Evolutionary conservation across 2,888 invertebrate species (phyloP), one percentile per base, ranked within the genome.

Genomic region (Acanthacorydalis orientalis): DNA sequence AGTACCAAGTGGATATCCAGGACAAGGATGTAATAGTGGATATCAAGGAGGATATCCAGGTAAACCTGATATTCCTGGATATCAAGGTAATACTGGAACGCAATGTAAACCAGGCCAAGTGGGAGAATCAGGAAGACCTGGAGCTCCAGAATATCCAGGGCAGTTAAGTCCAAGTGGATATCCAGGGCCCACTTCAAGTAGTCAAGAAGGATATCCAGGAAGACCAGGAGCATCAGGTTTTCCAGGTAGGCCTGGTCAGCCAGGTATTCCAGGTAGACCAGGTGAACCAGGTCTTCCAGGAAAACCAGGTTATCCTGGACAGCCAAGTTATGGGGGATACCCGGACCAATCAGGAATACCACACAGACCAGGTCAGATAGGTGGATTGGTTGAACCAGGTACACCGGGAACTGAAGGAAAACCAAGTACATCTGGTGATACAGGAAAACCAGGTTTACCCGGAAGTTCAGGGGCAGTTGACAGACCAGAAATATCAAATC

Each of bases 11-110:
- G 51, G 54, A 31, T 41, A 46, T 7, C 56, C 58, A 37, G 54
- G 56, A 39, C 23, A 15, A 32, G 41, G 32, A 56, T 64, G 62
- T 61, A 31, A 51, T 6, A 43, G 32, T 10, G 31, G 43, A 60
- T 44, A 33, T 49, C 38, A 37, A 47, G 38, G 32, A 35, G 53
- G 60, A 62, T 40, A 31, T 49, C 10, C 44, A 44, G 43, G 38
- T 49, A 42, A 42, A 39, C 38, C 48, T 43, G 43, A 37, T 46
- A 41, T 2, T 15, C 42, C 16, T 1, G 1, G n/a, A n/a, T 35
- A 35, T 35, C 3, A n/a, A 3, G 2, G 11, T n/a, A n/a, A 35
- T 37, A 12, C 14, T 7, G 14, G 37, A 14, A 37, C 44, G n/a
- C n/a, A n/a, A n/a, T n/a, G n/a, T n/a, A n/a, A 48, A 14, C 41